Evolutionary conservation across 2,797 vertebrate genomes (phyloP).

Genomic region (Eidolon dupreanum): DNA sequence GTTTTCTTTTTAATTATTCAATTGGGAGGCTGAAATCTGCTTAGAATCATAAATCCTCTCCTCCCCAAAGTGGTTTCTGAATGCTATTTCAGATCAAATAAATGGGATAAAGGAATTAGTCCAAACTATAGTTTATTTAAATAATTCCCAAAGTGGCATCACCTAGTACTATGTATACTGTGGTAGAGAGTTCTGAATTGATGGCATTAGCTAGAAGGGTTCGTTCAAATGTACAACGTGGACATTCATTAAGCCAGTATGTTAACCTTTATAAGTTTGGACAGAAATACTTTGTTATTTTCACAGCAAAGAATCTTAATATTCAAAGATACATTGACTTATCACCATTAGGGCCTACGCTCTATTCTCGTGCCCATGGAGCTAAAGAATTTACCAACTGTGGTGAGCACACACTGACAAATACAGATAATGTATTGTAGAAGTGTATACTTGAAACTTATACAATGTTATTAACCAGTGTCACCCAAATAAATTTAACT

Average conservation of each 20-base stretch:
- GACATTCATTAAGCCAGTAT: not conserved
- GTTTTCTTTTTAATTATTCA: slow-evolving; percentile 71
- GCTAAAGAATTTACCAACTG: slow-evolving; percentile 1
- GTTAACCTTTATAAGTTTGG: not conserved
- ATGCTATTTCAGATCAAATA: slow-evolving; percentile 68
- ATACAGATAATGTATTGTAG: not conserved
- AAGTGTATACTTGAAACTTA: not conserved
- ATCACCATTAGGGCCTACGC: not conserved
- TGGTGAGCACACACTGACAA: not conserved
- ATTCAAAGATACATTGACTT: not conserved
- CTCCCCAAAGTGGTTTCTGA: slow-evolving; percentile 60
- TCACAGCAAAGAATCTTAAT: slow-evolving; percentile 29
- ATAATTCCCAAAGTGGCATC: slow-evolving; percentile 39
- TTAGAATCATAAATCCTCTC: slow-evolving; percentile 71
- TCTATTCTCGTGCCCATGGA: not conserved
- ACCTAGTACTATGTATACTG: slow-evolving; percentile 21
- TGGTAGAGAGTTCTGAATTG: not conserved
- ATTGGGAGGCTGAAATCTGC: slow-evolving; percentile 67
- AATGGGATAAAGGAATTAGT: slow-evolving; percentile 59
- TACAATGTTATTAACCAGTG: not conserved
- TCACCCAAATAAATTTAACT: not conserved
- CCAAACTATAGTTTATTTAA: slow-evolving; percentile 51
- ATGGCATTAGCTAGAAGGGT: not conserved
- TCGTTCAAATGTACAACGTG: not conserved
- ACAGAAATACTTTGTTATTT: not conserved